A percentile compares a stretch with the other conserved stretches of the same genome.
These are phyloP conservation scores for Troglohyphantes excavatus DNA, from an alignment of 2,888 invertebrate genomes.

Conservation along the genomic window DNA sequence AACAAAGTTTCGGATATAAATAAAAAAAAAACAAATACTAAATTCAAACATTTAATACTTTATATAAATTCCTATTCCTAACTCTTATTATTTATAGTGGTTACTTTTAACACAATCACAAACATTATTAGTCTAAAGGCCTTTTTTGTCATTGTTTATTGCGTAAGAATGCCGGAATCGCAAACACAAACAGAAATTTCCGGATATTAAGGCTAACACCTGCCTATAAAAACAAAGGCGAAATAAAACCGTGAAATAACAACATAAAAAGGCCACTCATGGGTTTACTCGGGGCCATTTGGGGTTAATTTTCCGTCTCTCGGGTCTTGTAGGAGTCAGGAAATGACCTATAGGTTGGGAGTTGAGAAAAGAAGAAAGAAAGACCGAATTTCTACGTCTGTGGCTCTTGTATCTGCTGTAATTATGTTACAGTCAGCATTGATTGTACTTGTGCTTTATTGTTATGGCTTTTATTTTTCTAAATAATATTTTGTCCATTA, in stretches of 20 bases:
- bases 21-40: no score
- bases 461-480: no score
- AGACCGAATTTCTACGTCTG: not conserved
- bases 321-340: slow-evolving; percentile 30
- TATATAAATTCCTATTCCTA: no score
- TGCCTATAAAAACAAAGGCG: slow-evolving; percentile 44
- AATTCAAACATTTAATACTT: no score
- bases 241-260: slow-evolving; percentile 21
- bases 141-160: slow-evolving; percentile 25
- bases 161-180: slow-evolving; percentile 23
- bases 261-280: slow-evolving; percentile 30
- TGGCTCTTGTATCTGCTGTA: slow-evolving; percentile 5
- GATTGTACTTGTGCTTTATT: not conserved
- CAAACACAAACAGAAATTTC: slow-evolving; percentile 24
- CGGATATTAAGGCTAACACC: slow-evolving; percentile 48
- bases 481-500: no score
- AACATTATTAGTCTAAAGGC: not conserved
- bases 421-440: not conserved
- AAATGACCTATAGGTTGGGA: slow-evolving; percentile 17
- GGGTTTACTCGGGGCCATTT: slow-evolving; percentile 56
- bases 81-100: not conserved
- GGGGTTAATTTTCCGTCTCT: slow-evolving; percentile 61
- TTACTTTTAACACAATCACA: not conserved
- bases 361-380: not conserved
- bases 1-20: no score